Evolutionary conservation across 1,140 invertebrate species (phyloP).

Genomic region (Scaptomyza graminum): DNA sequence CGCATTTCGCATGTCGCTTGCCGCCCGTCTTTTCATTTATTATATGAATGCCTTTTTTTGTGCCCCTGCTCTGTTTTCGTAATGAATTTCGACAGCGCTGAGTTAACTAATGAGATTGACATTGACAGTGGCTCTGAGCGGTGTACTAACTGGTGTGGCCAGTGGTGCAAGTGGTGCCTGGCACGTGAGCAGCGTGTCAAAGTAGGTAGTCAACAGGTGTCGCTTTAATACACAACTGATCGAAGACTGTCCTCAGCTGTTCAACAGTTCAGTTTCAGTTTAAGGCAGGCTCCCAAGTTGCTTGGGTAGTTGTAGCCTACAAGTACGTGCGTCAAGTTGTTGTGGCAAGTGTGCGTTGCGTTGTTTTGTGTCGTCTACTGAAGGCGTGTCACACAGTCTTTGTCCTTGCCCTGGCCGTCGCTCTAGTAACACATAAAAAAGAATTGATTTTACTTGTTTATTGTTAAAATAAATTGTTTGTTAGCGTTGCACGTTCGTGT

Average conservation of each 20-base stretch:
- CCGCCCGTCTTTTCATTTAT: constrained; percentile 29
- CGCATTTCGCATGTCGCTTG: constrained; percentile 19
- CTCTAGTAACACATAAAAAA: constrained; percentile 32
- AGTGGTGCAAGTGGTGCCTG: background rate
- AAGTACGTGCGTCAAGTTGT: constrained; percentile 13
- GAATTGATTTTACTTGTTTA: constrained; percentile 67
- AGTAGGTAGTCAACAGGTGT: constrained; percentile 53
- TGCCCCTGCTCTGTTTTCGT: constrained; percentile 28
- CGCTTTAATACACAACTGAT: constrained; percentile 30
- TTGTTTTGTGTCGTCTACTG: background rate
- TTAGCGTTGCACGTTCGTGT: constrained; percentile 23
- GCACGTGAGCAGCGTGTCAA: constrained; percentile 15
- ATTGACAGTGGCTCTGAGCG: constrained; percentile 6
- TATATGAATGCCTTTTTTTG: constrained; percentile 43
- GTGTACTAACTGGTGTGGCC: no score
- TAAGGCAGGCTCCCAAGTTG: background rate
- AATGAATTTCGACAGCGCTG: constrained; percentile 53
- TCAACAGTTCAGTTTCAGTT: constrained; percentile 9
- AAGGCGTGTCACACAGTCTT: constrained; percentile 43
- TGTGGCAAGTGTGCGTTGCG: background rate
- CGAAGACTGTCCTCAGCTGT: constrained; percentile 28
- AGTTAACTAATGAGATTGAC: constrained; percentile 55
- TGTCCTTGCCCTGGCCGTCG: constrained; percentile 28
- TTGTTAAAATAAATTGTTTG: background rate
- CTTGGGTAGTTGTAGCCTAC: no score